phyloP scores from a whole-genome alignment of 1,140 invertebrate species.

The Atopsyche davidsoni region DNA sequence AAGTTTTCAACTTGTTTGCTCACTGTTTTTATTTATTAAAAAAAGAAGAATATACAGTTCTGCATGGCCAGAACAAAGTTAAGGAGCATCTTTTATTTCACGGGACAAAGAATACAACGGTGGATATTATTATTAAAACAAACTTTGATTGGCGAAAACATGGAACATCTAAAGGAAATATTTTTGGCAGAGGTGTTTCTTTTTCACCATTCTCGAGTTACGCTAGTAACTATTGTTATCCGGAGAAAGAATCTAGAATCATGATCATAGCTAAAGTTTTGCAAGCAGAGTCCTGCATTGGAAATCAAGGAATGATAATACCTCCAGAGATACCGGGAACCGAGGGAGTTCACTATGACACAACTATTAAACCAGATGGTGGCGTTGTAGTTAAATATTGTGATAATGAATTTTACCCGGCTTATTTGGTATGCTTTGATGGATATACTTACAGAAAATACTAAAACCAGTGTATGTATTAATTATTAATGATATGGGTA shows the following conservation, averaged over 20 bases:
- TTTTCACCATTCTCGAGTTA: conserved; percentile 31
- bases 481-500: too few relatives aligned
- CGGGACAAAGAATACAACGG: conserved; percentile 17
- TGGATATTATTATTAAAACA: conserved; percentile 27
- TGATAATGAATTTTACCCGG: conserved; percentile 34
- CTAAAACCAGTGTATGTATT: background rate
- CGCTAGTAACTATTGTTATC: conserved; percentile 31
- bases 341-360: conserved; percentile 24
- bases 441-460: background rate
- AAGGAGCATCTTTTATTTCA: conserved; percentile 5
- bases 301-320: background rate
- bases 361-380: conserved; percentile 22
- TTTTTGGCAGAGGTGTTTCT: conserved; percentile 31
- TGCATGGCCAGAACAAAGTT: conserved; percentile 23
- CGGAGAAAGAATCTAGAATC: conserved; percentile 17
- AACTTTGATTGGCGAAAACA: conserved; percentile 33
- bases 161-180: conserved; percentile 29
- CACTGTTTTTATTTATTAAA: background rate
- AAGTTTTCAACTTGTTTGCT: background rate
- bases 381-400: conserved; percentile 32
- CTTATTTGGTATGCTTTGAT: conserved; percentile 28
- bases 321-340: background rate
- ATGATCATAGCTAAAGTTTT: conserved; percentile 22
- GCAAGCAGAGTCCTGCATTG: background rate
- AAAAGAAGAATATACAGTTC: conserved; percentile 10